phyloP scores from a whole-genome alignment of 2,888 invertebrate genomes.

The Trichopoda pennipes region DNA sequence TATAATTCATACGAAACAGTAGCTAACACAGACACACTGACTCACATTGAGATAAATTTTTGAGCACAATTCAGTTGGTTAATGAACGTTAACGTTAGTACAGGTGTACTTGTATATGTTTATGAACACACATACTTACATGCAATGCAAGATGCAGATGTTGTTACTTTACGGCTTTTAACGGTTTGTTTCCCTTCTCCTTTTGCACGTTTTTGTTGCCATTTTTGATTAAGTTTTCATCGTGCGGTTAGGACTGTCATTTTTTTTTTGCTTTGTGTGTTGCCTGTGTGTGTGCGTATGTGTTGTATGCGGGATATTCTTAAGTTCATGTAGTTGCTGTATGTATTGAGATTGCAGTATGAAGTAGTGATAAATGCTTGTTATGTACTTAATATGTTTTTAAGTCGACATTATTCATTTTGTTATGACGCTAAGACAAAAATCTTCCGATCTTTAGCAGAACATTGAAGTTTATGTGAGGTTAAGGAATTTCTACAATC shows the following conservation, averaged over 20 bases:
- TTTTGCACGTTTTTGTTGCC: not conserved
- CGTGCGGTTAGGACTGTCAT: conserved; percentile 47
- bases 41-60: conserved; percentile 18
- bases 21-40: not conserved
- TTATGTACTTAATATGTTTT: conserved; percentile 41
- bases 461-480: conserved; percentile 44
- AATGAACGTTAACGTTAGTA: not conserved
- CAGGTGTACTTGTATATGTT: not conserved
- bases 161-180: conserved; percentile 7
- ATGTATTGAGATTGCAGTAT: conserved; percentile 49
- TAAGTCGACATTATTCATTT: conserved; percentile 48
- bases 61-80: conserved; percentile 16
- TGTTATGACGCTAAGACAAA: conserved; percentile 39
- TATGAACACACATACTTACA: not conserved
- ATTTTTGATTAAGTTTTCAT: conserved; percentile 60
- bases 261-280: conserved; percentile 8
- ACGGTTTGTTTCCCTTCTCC: not conserved
- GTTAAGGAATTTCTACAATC: conserved; percentile 57
- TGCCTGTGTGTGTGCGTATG: not conserved
- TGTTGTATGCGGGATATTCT: conserved; percentile 23
- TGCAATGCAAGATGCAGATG: conserved; percentile 9
- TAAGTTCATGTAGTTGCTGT: conserved; percentile 28
- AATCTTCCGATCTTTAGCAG: conserved; percentile 41
- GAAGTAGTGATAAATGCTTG: conserved; percentile 57
- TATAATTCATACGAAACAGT: conserved; percentile 31